Conservation (phyloP, 2,113 vertebrate genomes). For the Hypocryptadius cinnamomeus region DNA sequence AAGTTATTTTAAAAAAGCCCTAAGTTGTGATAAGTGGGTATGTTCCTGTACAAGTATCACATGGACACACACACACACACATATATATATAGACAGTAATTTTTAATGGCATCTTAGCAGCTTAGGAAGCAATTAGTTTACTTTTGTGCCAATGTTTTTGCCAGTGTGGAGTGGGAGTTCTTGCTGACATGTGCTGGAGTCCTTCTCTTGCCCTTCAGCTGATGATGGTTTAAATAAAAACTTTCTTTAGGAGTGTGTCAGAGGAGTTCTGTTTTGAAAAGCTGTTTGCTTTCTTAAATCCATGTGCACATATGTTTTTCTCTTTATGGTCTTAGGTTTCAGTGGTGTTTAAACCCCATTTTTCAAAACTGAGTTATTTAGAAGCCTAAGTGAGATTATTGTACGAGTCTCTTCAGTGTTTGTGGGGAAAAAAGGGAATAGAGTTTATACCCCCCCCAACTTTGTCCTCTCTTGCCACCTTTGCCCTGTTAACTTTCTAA, state of each 20-base stretch:
- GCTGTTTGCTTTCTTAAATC: neutral
- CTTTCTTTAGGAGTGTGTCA: neutral
- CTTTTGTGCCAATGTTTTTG: neutral
- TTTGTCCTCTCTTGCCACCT: neutral
- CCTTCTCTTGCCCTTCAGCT: neutral
- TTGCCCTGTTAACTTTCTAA: neutral
- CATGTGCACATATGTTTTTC: slow-evolving; percentile 4
- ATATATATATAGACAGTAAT: neutral
- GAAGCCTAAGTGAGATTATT: neutral
- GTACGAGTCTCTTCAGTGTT: neutral
- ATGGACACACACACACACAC: neutral
- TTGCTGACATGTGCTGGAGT: neutral
- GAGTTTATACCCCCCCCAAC: neutral
- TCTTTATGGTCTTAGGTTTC: neutral
- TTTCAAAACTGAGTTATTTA: neutral
- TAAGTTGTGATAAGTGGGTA: accelerated
- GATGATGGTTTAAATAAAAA: neutral
- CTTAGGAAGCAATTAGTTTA: neutral
- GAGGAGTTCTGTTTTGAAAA: neutral
- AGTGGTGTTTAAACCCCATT: neutral
- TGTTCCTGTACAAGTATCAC: neutral
- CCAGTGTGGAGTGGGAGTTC: neutral
- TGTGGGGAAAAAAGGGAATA: neutral
- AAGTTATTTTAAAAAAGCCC: neutral
- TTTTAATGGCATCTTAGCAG: neutral